These are phyloP conservation scores for Petromus typicus DNA, from an alignment of 2,113 vertebrate genomes.

Conservation along the genomic window DNA sequence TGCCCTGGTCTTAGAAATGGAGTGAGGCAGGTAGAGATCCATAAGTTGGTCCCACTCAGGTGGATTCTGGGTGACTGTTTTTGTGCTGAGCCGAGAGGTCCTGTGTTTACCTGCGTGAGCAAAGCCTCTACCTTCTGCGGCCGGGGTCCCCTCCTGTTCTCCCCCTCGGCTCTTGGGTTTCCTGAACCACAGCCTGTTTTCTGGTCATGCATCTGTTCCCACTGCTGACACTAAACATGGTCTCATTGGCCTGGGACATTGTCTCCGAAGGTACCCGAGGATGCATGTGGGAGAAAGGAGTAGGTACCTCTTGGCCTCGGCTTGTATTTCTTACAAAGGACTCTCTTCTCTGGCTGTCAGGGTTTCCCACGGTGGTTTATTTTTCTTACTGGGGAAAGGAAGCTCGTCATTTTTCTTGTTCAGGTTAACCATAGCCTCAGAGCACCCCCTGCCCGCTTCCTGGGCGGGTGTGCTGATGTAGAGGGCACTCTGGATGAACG, in stretches of 20 bases:
- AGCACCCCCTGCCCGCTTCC: no score
- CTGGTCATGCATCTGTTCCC: not conserved
- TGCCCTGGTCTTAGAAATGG: not conserved
- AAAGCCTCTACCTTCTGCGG: not conserved
- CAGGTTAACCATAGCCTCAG: not conserved
- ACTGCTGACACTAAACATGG: not conserved
- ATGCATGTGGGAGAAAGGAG: rapidly evolving
- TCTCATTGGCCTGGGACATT: not conserved
- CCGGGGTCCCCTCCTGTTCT: not conserved
- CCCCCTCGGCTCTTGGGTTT: not conserved
- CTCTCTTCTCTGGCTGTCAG: not conserved
- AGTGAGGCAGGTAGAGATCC: rapidly evolving
- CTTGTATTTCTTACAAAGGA: not conserved
- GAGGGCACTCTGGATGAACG: not conserved
- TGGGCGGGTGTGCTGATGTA: not conserved
- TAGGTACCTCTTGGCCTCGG: not conserved
- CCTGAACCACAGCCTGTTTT: not conserved
- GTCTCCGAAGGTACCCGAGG: rapidly evolving
- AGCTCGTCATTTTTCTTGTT: not conserved
- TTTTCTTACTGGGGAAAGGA: not conserved
- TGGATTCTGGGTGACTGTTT: not conserved
- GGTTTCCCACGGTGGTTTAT: not conserved
- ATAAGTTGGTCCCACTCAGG: rapidly evolving
- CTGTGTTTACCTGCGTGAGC: rapidly evolving
- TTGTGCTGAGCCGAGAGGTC: rapidly evolving